phyloP scores from a whole-genome alignment of 2,888 invertebrate genomes.

The Germaria angustata region DNA sequence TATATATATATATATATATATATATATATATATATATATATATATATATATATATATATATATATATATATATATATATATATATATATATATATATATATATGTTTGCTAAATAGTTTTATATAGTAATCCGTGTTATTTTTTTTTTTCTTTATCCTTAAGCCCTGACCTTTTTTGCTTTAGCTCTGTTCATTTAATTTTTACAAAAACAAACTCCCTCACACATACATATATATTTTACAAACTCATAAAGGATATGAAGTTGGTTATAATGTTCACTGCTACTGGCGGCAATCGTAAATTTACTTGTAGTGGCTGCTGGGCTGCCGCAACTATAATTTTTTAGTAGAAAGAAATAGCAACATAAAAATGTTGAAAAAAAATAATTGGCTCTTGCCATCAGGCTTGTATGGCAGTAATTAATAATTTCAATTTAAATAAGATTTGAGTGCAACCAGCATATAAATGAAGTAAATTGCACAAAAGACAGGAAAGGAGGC shows the following conservation, averaged over 20 bases:
- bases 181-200: background rate
- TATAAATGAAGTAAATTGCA: constrained; percentile 61
- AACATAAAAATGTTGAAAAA: background rate
- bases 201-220: background rate
- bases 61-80: no score
- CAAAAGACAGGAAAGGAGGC: constrained; percentile 4
- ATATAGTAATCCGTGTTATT: constrained; percentile 8
- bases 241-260: background rate
- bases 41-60: no score
- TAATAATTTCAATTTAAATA: constrained; percentile 68
- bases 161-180: background rate
- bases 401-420: constrained; percentile 56
- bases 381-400: constrained; percentile 35
- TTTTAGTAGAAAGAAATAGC: background rate
- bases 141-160: constrained; percentile 1
- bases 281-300: constrained; percentile 1
- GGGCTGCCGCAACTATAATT: background rate
- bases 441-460: constrained; percentile 64
- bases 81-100: no score
- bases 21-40: no score
- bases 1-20: no score
- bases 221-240: background rate
- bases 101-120: constrained; percentile 56
- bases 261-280: constrained; percentile 11
- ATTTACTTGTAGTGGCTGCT: background rate